These are phyloP conservation scores for Pogona vitticeps DNA, from an alignment of 2,113 vertebrate species.

Conservation along the genomic window DNA sequence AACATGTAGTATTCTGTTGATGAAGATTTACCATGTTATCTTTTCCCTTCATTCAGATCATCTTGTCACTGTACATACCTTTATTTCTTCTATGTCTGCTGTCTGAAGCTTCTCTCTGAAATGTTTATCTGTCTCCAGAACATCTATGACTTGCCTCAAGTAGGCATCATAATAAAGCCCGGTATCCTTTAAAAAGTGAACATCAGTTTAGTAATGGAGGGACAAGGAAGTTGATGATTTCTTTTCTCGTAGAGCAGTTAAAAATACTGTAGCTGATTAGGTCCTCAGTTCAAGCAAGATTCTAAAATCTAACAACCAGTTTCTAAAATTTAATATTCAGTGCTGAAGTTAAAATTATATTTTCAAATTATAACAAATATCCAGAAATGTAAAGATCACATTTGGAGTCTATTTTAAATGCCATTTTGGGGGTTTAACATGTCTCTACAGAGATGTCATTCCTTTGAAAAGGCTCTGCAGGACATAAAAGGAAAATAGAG, in stretches of 20 bases:
- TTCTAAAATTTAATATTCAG: background rate
- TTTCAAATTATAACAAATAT: background rate
- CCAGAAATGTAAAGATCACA: background rate
- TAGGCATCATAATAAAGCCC: constrained; percentile 98
- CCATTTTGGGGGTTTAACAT: background rate
- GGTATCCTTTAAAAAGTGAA: constrained; percentile 83
- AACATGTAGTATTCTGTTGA: accelerated
- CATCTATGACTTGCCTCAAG: constrained; percentile 97
- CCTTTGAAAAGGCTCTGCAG: background rate
- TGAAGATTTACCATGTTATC: background rate
- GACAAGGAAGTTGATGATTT: background rate
- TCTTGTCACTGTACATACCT: constrained; percentile 77
- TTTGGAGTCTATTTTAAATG: background rate
- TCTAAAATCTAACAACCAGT: background rate
- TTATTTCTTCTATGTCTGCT: constrained; percentile 98
- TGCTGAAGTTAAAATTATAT: background rate
- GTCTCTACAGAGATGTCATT: background rate
- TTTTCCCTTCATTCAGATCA: background rate
- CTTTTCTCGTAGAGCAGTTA: background rate
- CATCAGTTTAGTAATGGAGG: constrained; percentile 16
- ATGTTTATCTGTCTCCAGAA: constrained; percentile 96
- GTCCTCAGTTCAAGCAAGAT: background rate
- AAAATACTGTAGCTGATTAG: background rate
- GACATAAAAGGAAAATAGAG: background rate
- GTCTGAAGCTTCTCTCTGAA: constrained; percentile 98